These are phyloP conservation scores for Pseudochromis fuscus DNA, from an alignment of 2,797 vertebrate genomes.

Conservation along the genomic window DNA sequence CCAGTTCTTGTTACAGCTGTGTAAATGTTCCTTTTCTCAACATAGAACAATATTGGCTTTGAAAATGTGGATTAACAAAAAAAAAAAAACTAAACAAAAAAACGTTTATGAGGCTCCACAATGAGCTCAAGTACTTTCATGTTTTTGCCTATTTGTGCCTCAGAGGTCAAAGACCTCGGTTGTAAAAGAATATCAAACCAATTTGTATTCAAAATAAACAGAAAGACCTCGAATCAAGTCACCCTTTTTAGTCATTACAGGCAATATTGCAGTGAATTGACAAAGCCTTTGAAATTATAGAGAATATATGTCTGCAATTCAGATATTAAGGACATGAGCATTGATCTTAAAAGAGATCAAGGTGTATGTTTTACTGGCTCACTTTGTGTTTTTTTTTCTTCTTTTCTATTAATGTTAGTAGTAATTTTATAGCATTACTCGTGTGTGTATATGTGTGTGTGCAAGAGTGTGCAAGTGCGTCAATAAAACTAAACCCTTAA, in stretches of 20 bases:
- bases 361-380: neutral
- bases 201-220: slow-evolving; percentile 6
- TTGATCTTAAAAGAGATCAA: slow-evolving; percentile 3
- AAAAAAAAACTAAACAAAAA: too few species aligned
- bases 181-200: slow-evolving; percentile 15
- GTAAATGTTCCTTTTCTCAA: neutral
- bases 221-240: neutral
- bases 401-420: neutral
- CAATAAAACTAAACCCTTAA: slow-evolving; percentile 73
- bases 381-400: slow-evolving; percentile 2
- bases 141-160: neutral
- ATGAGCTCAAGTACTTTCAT: neutral
- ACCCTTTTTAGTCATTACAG: neutral
- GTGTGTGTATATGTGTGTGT: neutral
- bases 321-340: neutral
- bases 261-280: neutral
- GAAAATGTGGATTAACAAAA: neutral
- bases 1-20: neutral
- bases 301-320: neutral
- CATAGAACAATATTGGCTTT: neutral
- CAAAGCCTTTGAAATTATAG: neutral
- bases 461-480: slow-evolving; percentile 45
- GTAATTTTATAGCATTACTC: neutral
- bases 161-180: neutral
- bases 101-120: too few species aligned